A percentile compares a stretch with the other conserved stretches of the same genome.
These are phyloP conservation scores for Sesia apiformis DNA, from an alignment of 2,888 invertebrate species.

Conservation along the genomic window DNA sequence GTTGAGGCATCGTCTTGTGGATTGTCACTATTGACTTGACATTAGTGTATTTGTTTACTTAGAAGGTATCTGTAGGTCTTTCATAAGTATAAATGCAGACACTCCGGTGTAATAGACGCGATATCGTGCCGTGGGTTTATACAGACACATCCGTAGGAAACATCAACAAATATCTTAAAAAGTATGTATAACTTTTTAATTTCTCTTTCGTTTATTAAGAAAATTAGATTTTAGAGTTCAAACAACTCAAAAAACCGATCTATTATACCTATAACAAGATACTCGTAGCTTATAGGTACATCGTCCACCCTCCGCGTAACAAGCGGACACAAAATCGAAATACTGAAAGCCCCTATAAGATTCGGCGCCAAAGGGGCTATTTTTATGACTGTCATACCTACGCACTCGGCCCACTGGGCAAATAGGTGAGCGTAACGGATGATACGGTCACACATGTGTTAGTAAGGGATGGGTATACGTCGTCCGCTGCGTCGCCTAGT, in stretches of 20 bases:
- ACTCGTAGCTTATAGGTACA: slow-evolving; percentile 20
- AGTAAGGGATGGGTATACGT: slow-evolving; percentile 59
- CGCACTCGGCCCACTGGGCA: slow-evolving; percentile 68
- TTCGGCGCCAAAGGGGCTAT: slow-evolving; percentile 73
- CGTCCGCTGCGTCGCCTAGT: slow-evolving; percentile 65
- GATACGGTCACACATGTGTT: slow-evolving; percentile 55
- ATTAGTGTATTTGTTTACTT: too few species aligned
- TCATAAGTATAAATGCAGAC: too few species aligned
- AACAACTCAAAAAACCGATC: too few species aligned
- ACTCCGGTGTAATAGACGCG: too few species aligned
- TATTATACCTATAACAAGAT: too few species aligned
- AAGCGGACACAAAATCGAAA: slow-evolving; percentile 66
- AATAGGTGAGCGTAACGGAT: slow-evolving; percentile 55
- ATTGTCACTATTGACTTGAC: background rate
- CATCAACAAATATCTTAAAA: too few species aligned
- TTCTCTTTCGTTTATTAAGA: too few species aligned
- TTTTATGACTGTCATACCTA: slow-evolving; percentile 74
- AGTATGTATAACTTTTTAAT: too few species aligned
- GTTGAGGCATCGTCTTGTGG: slow-evolving; percentile 27
- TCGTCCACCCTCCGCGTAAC: slow-evolving; percentile 46
- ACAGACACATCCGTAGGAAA: too few species aligned
- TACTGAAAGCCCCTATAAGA: slow-evolving; percentile 63
- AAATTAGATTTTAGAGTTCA: too few species aligned
- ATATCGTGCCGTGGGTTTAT: too few species aligned
- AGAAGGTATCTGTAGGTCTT: too few species aligned